Percentiles rank a stretch among this genome's conserved stretches.
These are phyloP conservation scores for Actinernus sp. DNA, from an alignment of 92 coral and sea anemone species.

Conservation along the genomic window DNA sequence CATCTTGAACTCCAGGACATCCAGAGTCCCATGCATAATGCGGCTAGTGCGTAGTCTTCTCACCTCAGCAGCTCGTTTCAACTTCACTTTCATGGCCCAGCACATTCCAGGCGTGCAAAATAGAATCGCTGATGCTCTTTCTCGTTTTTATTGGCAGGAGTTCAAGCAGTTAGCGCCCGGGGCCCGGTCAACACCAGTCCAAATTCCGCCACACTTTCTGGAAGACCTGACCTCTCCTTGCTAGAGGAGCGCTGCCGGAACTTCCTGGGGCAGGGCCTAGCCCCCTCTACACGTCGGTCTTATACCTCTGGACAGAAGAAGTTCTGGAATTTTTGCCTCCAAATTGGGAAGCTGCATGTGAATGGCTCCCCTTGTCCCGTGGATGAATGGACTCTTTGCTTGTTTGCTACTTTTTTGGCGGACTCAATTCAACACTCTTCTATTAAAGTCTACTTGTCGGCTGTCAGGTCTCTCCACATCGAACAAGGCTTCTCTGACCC, in stretches of 20 bases:
- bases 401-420: slow-evolving; percentile 40
- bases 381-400: slow-evolving; percentile 46
- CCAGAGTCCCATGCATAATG: slow-evolving; percentile 25
- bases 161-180: slow-evolving; percentile 48
- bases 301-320: slow-evolving; percentile 32
- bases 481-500: slow-evolving; percentile 34
- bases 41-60: slow-evolving; percentile 38
- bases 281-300: slow-evolving; percentile 38
- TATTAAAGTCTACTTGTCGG: slow-evolving; percentile 55
- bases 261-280: slow-evolving; percentile 27
- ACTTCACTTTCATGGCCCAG: slow-evolving; percentile 28
- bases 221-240: slow-evolving; percentile 7
- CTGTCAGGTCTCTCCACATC: slow-evolving; percentile 41
- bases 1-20: slow-evolving; percentile 34
- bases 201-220: slow-evolving; percentile 11
- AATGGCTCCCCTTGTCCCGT: slow-evolving; percentile 21
- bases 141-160: slow-evolving; percentile 46
- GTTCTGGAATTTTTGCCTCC: slow-evolving; percentile 27
- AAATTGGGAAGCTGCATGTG: slow-evolving; percentile 1
- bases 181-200: slow-evolving; percentile 10
- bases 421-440: slow-evolving; percentile 37
- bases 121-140: slow-evolving; percentile 51
- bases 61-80: slow-evolving; percentile 12
- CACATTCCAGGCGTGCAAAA: slow-evolving; percentile 48
- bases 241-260: slow-evolving; percentile 11